Evolutionary conservation across 2,113 vertebrate genomes (phyloP), one percentile per base, ranked within the genome.

Genomic region (Oostethus manadensis): DNA sequence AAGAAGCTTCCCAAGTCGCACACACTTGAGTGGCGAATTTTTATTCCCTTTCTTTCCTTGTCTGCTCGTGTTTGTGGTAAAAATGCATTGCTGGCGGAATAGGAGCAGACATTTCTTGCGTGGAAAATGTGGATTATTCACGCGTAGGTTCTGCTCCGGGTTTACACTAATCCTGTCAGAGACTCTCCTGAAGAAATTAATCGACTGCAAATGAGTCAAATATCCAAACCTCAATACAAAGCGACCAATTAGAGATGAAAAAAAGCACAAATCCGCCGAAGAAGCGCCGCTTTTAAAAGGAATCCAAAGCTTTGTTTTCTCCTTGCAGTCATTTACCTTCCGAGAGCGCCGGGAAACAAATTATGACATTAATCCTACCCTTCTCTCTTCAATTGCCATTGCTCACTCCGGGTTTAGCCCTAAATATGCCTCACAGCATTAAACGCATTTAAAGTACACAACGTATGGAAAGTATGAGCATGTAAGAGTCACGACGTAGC

Each of bases 11-110:
- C 77, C 62, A 67, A 48, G 66, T 68, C 51, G 26, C 66, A 58
- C 75, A 73, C 15, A 71, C 68, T 63, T 47, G 68, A 70, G 72
- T 70, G 56, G 72, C 75, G 69, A 81, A 81, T 68, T 60, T 77
- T 69, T 69, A 55, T 77, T 80, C 77, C 78, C 20, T 63, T 62
- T 63, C 63, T 68, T 69, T 59, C 66, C 62, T 62, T 17, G 11
- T 38, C 35, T n/a, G 4, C 23, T 14, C 15, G 17, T 51, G 23
- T n/a, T 26, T 51, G 29, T 4, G 6, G 8, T 44, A 21, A 26
- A 21, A 1, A 15, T 60, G 20, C n/a, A 49, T 21, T 48, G n/a
- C 4, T 8, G 49, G 16, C 43, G 11, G 47, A 35, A 63, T 11
- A 47, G 51, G 50, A 56, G 42, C 26, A 64, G 44, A 67, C 53